These are phyloP conservation scores for Apaloderma vittatum DNA, from an alignment of 2,113 vertebrate species.

Conservation along the genomic window DNA sequence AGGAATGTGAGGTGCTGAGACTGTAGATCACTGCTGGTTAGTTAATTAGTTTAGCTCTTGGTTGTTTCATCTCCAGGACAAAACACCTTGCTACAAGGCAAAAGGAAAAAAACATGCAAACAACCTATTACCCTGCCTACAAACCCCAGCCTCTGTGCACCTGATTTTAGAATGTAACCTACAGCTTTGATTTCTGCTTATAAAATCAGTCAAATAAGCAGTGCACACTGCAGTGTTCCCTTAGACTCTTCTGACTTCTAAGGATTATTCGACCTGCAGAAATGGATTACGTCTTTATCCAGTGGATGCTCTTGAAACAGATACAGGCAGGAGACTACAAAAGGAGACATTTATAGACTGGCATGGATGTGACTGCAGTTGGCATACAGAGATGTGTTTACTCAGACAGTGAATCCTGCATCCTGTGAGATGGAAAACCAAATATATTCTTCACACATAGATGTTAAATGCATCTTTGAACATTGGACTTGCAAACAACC, in stretches of 20 bases:
- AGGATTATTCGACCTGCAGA: slow-evolving; percentile 42
- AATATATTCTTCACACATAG: not conserved
- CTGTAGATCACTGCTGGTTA: slow-evolving; percentile 84
- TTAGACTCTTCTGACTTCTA: slow-evolving; percentile 38
- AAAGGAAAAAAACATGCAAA: slow-evolving; percentile 38
- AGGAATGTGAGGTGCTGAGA: slow-evolving; percentile 83
- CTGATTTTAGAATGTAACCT: slow-evolving; percentile 11
- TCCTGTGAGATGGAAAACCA: slow-evolving; percentile 14
- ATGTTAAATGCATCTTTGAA: slow-evolving; percentile 20
- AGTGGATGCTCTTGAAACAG: slow-evolving; percentile 24
- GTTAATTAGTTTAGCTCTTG: slow-evolving; percentile 85
- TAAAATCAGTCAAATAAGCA: slow-evolving; percentile 58
- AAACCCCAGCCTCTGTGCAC: not conserved
- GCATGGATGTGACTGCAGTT: not conserved
- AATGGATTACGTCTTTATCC: slow-evolving; percentile 54
- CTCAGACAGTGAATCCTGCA: not conserved
- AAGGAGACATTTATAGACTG: slow-evolving; percentile 19
- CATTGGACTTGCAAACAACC: not conserved
- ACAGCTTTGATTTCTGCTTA: slow-evolving; percentile 47
- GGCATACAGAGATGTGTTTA: slow-evolving; percentile 22
- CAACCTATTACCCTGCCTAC: slow-evolving; percentile 8
- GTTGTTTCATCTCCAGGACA: slow-evolving; percentile 77
- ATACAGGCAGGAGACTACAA: not conserved
- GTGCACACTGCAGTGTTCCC: not conserved
- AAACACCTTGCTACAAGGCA: slow-evolving; percentile 69